Evolutionary conservation across 2,797 vertebrate species (phyloP).

Genomic region (Galago senegalensis): DNA sequence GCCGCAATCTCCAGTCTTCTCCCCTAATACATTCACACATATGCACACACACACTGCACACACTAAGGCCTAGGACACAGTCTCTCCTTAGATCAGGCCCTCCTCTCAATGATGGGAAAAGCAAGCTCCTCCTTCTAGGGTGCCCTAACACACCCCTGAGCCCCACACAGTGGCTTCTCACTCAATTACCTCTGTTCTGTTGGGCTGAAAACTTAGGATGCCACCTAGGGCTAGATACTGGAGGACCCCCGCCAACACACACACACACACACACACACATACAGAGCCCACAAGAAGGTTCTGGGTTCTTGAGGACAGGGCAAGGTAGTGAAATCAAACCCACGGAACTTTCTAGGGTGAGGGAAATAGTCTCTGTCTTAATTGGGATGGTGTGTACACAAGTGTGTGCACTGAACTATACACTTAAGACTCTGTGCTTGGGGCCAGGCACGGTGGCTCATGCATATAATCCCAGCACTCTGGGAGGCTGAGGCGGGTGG

Average conservation of each 20-base stretch:
- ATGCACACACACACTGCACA: no score
- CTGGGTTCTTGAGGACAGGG: not conserved
- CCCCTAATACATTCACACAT: not conserved
- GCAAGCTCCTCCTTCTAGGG: not conserved
- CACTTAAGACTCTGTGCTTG: not conserved
- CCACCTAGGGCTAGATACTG: not conserved
- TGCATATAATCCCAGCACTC: no score
- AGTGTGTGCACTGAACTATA: no score
- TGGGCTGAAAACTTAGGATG: not conserved
- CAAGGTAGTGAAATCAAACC: not conserved
- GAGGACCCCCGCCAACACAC: not conserved
- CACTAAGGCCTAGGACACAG: not conserved
- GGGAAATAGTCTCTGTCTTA: not conserved
- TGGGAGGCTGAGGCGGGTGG: no score
- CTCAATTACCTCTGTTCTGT: not conserved
- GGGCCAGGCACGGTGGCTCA: no score
- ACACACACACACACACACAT: not conserved
- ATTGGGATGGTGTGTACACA: no score
- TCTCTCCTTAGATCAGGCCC: not conserved
- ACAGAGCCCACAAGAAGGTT: not conserved
- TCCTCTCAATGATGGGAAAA: not conserved
- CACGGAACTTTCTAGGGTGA: not conserved
- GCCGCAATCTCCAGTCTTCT: not conserved
- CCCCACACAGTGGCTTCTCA: no score
- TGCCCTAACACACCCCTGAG: rapidly evolving